Conservation (phyloP, 2,113 vertebrate species). For the Bettongia penicillata region DNA sequence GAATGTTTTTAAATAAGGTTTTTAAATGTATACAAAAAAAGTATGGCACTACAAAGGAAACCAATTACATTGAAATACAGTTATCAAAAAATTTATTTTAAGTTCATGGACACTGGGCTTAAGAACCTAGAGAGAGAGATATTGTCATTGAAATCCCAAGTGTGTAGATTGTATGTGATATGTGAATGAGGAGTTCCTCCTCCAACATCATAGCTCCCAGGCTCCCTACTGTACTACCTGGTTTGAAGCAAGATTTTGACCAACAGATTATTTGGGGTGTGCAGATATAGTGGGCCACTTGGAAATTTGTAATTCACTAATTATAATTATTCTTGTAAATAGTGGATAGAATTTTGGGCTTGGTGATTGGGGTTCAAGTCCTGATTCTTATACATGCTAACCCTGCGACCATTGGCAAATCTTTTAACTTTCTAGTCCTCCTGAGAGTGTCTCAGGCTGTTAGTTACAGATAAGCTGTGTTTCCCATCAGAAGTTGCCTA, state of each 20-base stretch:
- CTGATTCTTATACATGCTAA: background rate
- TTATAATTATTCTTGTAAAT: background rate
- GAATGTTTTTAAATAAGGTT: background rate
- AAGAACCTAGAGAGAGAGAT: background rate
- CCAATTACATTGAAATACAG: background rate
- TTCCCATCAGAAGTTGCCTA: background rate
- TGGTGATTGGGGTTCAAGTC: background rate
- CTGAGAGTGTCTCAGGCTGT: background rate
- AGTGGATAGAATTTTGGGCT: background rate
- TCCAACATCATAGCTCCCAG: background rate
- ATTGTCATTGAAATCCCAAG: background rate
- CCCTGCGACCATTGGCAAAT: background rate
- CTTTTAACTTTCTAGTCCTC: background rate
- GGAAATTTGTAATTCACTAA: background rate
- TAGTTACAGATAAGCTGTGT: background rate
- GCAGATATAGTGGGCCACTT: background rate
- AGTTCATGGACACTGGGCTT: background rate
- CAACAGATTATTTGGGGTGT: background rate
- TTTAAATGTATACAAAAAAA: background rate
- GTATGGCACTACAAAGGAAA: background rate
- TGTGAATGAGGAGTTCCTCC: background rate
- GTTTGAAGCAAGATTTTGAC: background rate
- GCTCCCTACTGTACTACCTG: background rate
- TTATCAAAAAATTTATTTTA: background rate
- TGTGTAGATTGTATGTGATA: background rate